Evolutionary conservation across 2,888 invertebrate genomes (phyloP), one percentile per base, ranked within the genome.

Genomic region (Ptilodon capucinus): DNA sequence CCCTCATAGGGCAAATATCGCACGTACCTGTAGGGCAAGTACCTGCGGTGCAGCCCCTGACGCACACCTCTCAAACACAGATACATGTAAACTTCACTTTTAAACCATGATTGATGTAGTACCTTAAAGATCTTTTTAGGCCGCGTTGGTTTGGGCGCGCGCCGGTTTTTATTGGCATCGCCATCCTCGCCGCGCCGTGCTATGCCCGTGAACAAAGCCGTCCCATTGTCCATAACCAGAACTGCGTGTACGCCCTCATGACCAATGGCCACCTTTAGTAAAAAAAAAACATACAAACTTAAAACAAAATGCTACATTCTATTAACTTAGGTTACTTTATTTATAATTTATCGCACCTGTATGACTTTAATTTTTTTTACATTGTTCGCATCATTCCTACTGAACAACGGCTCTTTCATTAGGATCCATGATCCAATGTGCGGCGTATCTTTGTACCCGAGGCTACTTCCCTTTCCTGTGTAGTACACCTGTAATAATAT

Each of bases 111-210:
- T 36, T 39, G 28, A 42, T n/a, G 5, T 36, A 50, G 43, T 51
- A 97, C 94, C 89, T 97, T 96, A 28, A 95, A 93, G 91, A 98
- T 96, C 85, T 97, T 97, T 87, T 97, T 98, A 9, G 98, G 98
- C 71, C 98, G 97, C 0, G 95, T 94, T 0, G 98, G 95, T 85
- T 98, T 98, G 0, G 97, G 96, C 71, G 96, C 96, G 2, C 98
- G 92, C 4, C 98, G 92, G 46, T 94, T 94, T 77, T 94, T 95
- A 41, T 88, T 95, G 54, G 94, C 94, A 74, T 98, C 98, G 0
- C 98, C 98, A 81, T 98, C 98, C 86, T 98, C 98, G 19, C 99
- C 98, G 3, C 98, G 92, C 0, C 96, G 93, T 0, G 98, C 96
- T 6, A 97, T 95, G 7, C 99, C 97, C 61, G 92, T 92, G 62